Conservation (phyloP, 2,797 vertebrate species). For the Pantherophis alleghaniensis region DNA sequence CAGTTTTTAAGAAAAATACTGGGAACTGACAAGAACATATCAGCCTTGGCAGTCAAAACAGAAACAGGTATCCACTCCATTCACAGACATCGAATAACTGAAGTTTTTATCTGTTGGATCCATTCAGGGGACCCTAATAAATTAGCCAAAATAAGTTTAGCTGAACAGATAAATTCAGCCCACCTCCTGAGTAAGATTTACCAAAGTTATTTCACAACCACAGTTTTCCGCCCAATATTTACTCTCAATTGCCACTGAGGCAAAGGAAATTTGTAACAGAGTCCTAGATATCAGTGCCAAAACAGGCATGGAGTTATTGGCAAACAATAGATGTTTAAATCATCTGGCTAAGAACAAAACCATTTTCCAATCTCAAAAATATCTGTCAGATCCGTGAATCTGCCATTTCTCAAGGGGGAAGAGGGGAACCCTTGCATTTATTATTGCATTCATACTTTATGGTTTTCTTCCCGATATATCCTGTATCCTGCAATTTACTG, state of each 20-base stretch:
- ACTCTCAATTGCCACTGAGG: background rate
- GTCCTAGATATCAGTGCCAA: background rate
- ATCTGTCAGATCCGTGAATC: background rate
- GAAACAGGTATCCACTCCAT: background rate
- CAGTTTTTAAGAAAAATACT: background rate
- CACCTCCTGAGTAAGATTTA: background rate
- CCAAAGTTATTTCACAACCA: background rate
- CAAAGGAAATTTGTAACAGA: background rate
- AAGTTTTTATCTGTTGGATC: background rate
- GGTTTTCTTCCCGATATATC: too few relatives aligned
- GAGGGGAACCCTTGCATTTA: too few relatives aligned
- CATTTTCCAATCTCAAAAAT: background rate
- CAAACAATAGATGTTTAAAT: background rate
- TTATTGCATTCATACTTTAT: too few relatives aligned
- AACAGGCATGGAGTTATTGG: background rate
- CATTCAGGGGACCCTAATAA: background rate
- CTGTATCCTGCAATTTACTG: too few relatives aligned
- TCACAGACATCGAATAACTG: background rate
- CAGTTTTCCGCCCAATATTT: background rate
- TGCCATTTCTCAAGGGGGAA: too few relatives aligned
- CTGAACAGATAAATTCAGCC: background rate
- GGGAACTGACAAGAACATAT: background rate
- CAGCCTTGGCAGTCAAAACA: background rate
- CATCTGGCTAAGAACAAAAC: background rate
- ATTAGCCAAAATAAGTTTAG: background rate